Conservation (phyloP, 2,797 vertebrate genomes). For the Benthosema pterotum region DNA sequence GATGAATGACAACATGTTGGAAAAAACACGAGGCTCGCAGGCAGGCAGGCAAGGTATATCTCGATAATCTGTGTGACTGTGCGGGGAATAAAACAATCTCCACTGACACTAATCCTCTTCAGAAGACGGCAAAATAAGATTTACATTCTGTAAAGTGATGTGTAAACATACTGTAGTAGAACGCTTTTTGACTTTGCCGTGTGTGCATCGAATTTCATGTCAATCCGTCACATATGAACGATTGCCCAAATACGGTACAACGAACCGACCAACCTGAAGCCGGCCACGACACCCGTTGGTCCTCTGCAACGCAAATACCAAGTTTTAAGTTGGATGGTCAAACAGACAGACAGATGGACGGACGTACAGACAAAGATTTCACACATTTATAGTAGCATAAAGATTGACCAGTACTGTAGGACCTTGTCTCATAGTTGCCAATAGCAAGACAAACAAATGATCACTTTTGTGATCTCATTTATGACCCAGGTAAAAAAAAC, state of each 20-base stretch:
- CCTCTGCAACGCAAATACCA: too few relatives aligned
- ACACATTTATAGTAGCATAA: neutral
- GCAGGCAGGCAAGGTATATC: neutral
- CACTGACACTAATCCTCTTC: neutral
- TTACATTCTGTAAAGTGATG: neutral
- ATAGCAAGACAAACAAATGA: constrained; percentile 16
- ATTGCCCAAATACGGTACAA: too few relatives aligned
- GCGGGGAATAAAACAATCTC: neutral
- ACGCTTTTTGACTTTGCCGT: too few relatives aligned
- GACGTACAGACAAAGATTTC: too few relatives aligned
- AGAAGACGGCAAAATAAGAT: neutral
- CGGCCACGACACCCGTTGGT: too few relatives aligned
- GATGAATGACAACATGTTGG: too few relatives aligned
- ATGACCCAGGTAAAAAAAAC: constrained; percentile 24
- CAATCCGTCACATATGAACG: too few relatives aligned
- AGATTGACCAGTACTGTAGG: too few relatives aligned
- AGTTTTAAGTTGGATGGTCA: too few relatives aligned
- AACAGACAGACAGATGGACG: neutral
- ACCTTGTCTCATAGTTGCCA: neutral
- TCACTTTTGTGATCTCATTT: constrained; percentile 4
- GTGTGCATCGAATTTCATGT: too few relatives aligned
- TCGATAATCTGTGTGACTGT: constrained; percentile 7
- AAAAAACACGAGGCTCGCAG: constrained; percentile 11
- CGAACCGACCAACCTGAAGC: too few relatives aligned
- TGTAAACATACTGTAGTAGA: neutral